Percentiles rank a stretch among this genome's conserved stretches.
phyloP scores from a whole-genome alignment of 2,113 vertebrate species.

The human (Homo sapiens) region GRCh38 chr18:23684001-23684500 shows the following conservation, averaged over 20 bases:
- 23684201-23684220: no score
- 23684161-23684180: background rate
- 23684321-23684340: no score
- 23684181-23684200: background rate
- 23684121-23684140: background rate
- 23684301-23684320: no score
- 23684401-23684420: no score
- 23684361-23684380: no score
- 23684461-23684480: background rate
- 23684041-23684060: background rate
- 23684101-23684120: background rate
- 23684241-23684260: no score
- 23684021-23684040: background rate
- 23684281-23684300: no score
- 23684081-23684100: conserved; percentile 9
- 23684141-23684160: background rate
- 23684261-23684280: no score
- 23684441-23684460: background rate
- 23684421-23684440: no score
- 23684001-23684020: background rate
- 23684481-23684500: background rate
- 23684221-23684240: no score
- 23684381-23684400: no score
- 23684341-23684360: no score
- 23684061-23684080: background rate